Base-by-base conservation (phyloP, 2,888 invertebrate genomes). In the Thera britannica region DNA sequence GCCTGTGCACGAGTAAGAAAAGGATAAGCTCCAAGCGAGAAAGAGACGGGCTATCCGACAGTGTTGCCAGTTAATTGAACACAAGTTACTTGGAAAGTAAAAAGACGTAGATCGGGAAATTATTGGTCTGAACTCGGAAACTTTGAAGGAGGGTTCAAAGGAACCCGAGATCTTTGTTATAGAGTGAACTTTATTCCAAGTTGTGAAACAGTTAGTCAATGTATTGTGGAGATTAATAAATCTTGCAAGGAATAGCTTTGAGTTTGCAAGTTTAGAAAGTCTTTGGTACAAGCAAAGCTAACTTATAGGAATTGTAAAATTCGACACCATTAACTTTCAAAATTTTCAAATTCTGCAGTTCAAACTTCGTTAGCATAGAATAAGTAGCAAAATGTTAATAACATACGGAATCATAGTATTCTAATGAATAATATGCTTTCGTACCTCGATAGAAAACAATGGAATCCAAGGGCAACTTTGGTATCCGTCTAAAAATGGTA, bases 41-140 rank as follows among this genome's bases (percentile, higher is more conserved):
- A 74, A 80, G 87, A 79, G 90, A 88, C 69, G 75, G 79, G 70
- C 67, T 75, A 78, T 83, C 81, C 82, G 78, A 77, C 79, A 85
- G 84, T 90, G 89, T 89, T 90, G 87, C 91, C 90, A 92, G 88
- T 86, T 86, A 84, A 88, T 87, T 84, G 84, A 82, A 86, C 83
- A 77, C 80, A 86, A 88, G 79, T 88, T 86, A 86, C 86, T 88
- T 84, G 79, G 74, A 73, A 86, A 87, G 83, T 83, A 82, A 81
- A 82, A 82, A 80, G 83, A 81, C 84, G 80, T 83, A 83, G 83
- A 86, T 84, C 75, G 80, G 82, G 81, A 80, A 86, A 85, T 87
- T 85, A 85, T 85, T 83, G 82, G 82, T 79, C 74, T 79, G 76
- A 85, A 85, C 82, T 86, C 79, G 75, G 77, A 76, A 73, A 79